phyloP scores from a whole-genome alignment of 2,797 vertebrate species.

The Odontamblyopus rebecca region DNA sequence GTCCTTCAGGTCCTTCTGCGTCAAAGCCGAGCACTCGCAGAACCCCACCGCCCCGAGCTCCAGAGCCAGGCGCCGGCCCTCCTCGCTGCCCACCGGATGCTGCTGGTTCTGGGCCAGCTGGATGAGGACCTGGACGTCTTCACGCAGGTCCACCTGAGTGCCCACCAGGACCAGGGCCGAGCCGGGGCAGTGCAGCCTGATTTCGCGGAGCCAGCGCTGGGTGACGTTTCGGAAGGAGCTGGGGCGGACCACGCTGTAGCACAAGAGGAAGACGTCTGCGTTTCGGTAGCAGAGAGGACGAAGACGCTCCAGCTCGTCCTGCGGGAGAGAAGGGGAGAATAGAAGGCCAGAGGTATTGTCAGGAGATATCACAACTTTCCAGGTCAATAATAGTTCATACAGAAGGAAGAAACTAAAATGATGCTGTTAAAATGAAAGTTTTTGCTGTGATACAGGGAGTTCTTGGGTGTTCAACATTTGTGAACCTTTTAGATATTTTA shows the following conservation, averaged over 20 bases:
- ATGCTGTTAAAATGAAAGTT: no score
- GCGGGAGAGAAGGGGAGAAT: constrained; percentile 1
- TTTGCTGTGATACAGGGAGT: no score
- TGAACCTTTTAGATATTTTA: no score
- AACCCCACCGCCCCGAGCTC: constrained; percentile 78
- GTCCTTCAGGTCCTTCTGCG: constrained; percentile 78
- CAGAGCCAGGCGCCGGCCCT: constrained; percentile 79
- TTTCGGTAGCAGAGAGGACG: constrained; percentile 87
- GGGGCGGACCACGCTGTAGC: constrained; percentile 89
- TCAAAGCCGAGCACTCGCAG: constrained; percentile 74
- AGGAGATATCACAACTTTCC: no score
- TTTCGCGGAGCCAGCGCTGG: constrained; percentile 85
- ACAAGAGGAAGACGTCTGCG: constrained; percentile 87
- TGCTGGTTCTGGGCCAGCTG: constrained; percentile 83
- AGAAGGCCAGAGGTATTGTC: not conserved
- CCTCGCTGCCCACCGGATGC: constrained; percentile 81
- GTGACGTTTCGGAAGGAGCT: constrained; percentile 84
- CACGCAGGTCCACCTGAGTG: constrained; percentile 87
- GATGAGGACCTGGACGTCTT: constrained; percentile 90
- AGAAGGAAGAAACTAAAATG: no score
- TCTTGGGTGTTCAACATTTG: no score
- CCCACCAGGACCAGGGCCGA: constrained; percentile 86
- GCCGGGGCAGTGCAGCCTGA: constrained; percentile 82
- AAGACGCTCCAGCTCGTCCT: constrained; percentile 79
- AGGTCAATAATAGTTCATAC: no score